Evolutionary conservation across 2,888 invertebrate genomes (phyloP).

Genomic region (Resseliella maxima): DNA sequence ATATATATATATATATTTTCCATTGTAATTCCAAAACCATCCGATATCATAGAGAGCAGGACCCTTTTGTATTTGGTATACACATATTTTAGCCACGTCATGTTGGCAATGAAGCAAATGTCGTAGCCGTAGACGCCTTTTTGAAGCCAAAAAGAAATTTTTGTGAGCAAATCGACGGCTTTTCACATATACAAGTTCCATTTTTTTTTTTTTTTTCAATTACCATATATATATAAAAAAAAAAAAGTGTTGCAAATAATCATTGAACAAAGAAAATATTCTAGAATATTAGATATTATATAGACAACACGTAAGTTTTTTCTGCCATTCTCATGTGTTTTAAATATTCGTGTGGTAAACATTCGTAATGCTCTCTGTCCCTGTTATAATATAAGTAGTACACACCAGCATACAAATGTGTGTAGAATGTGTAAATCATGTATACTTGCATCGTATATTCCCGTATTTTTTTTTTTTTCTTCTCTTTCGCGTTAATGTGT

Average conservation of each 20-base stretch:
- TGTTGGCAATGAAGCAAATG: conserved; percentile 60
- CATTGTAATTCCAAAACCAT: conserved; percentile 23
- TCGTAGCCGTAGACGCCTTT: conserved; percentile 61
- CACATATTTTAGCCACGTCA: conserved; percentile 60
- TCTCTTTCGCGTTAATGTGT: neutral
- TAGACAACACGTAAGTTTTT: conserved; percentile 51
- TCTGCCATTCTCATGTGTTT: conserved; percentile 30
- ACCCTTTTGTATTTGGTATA: conserved; percentile 56
- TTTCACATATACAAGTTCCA: neutral
- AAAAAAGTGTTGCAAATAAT: conserved; percentile 14
- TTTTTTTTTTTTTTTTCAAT: neutral
- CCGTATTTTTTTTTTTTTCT: neutral
- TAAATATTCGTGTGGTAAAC: conserved; percentile 51
- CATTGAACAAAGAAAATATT: conserved; percentile 51
- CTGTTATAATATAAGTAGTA: neutral
- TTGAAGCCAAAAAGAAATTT: conserved; percentile 54
- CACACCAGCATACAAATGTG: conserved; percentile 37
- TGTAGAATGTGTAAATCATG: conserved; percentile 44
- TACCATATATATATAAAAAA: too few species aligned
- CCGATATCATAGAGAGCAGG: conserved; percentile 16
- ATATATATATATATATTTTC: neutral
- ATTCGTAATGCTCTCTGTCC: conserved; percentile 1
- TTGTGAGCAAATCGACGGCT: conserved; percentile 7
- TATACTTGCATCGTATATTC: conserved; percentile 6
- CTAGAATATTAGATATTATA: conserved; percentile 45